Evolutionary conservation across 1,140 invertebrate genomes (phyloP).

Genomic region (Drosophila pectinifera): DNA sequence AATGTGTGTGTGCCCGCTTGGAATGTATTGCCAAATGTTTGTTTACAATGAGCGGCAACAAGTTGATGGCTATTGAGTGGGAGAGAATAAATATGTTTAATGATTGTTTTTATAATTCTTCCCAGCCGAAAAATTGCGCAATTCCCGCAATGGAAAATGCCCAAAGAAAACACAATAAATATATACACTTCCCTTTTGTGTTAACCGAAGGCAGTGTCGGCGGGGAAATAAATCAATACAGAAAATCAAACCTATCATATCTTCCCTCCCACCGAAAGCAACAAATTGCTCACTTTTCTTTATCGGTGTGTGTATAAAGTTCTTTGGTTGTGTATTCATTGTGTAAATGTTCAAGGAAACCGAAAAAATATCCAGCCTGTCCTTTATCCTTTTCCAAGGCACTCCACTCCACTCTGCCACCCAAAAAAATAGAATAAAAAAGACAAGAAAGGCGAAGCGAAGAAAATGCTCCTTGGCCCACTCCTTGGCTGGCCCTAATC

Average conservation of each 20-base stretch:
- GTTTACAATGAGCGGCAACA: conserved; percentile 71
- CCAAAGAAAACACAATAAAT: conserved; percentile 46
- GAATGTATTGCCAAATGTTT: conserved; percentile 53
- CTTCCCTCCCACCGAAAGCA: conserved; percentile 11
- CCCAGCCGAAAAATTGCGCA: conserved; percentile 63
- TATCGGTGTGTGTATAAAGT: conserved; percentile 45
- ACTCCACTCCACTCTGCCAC: not conserved
- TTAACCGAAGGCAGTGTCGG: not conserved
- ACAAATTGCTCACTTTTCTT: conserved; percentile 77
- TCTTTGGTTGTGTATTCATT: conserved; percentile 57
- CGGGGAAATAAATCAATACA: conserved; percentile 67
- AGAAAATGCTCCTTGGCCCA: conserved; percentile 51
- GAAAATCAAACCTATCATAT: conserved; percentile 45
- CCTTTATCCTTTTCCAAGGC: conserved; percentile 33
- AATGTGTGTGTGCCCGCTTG: conserved; percentile 35
- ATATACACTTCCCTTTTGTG: conserved; percentile 54
- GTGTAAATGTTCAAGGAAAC: conserved; percentile 70
- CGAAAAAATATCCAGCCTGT: conserved; percentile 47
- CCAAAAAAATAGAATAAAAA: conserved; percentile 2
- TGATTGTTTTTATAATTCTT: conserved; percentile 77
- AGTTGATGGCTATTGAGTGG: conserved; percentile 68
- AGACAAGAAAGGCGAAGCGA: conserved; percentile 5
- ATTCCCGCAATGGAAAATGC: conserved; percentile 55
- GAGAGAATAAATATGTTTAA: conserved; percentile 65
- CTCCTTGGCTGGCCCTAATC: conserved; percentile 69